These are phyloP conservation scores for Hippoglossus stenolepis DNA, from an alignment of 2,113 vertebrate species.

Conservation along the genomic window DNA sequence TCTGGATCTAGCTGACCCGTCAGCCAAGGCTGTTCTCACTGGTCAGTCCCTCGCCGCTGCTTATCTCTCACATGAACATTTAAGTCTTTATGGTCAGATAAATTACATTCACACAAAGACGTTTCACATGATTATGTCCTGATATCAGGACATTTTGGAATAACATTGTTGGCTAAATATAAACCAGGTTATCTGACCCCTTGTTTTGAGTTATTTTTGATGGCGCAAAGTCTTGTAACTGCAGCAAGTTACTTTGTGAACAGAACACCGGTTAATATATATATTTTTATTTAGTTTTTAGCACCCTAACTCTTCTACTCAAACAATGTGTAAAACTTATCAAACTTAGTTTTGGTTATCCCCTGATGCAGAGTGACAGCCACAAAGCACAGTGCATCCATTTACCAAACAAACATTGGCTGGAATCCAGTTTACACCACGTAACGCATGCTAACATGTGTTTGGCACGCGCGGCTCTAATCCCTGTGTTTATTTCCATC, in stretches of 20 bases:
- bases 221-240: not conserved
- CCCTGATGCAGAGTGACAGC: not conserved
- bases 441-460: no score
- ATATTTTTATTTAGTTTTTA: not conserved
- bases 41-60: slow-evolving; percentile 83
- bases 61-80: not conserved
- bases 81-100: not conserved
- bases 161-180: not conserved
- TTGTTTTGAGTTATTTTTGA: no score
- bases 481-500: slow-evolving; percentile 86
- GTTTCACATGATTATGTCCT: no score
- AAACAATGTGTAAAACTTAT: not conserved
- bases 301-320: not conserved
- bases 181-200: no score
- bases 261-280: no score
- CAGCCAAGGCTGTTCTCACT: slow-evolving; percentile 97
- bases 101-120: no score
- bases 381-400: not conserved
- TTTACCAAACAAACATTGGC: not conserved
- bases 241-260: no score
- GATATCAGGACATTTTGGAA: not conserved
- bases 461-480: slow-evolving; percentile 44
- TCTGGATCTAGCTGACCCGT: slow-evolving; percentile 96
- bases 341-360: not conserved
- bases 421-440: not conserved